phyloP scores from a whole-genome alignment of 2,797 vertebrate species.

The Champsocephalus esox region DNA sequence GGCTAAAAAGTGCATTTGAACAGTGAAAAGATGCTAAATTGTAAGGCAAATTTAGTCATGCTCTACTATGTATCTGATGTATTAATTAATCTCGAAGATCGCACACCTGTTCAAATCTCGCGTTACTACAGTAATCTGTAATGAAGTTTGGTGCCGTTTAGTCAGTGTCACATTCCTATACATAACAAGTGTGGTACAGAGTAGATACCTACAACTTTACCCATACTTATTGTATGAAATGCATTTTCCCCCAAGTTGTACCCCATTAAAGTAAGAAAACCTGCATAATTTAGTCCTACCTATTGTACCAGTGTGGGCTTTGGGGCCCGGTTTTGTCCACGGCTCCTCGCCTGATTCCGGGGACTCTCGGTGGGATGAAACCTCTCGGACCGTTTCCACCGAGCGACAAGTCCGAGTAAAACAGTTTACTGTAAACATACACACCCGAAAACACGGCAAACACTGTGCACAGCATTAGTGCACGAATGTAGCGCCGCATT shows the following conservation, averaged over 20 bases:
- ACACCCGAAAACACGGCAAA: conserved; percentile 89
- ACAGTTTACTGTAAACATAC: conserved; percentile 87
- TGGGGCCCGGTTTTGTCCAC: conserved; percentile 65
- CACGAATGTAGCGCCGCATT: conserved; percentile 89
- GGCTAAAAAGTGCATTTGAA: no score
- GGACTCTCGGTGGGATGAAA: conserved; percentile 61
- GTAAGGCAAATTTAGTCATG: neutral
- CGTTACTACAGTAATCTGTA: neutral
- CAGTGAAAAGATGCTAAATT: no score
- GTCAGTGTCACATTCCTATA: conserved; percentile 45
- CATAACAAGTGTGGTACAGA: conserved; percentile 1
- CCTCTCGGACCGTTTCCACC: conserved; percentile 46
- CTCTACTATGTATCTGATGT: accelerated
- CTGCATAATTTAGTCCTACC: conserved; percentile 46
- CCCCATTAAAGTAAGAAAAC: accelerated
- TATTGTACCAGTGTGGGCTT: conserved; percentile 63
- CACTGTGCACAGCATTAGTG: conserved; percentile 86
- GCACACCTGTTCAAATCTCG: conserved; percentile 18
- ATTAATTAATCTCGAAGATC: neutral
- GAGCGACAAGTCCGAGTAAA: conserved; percentile 71
- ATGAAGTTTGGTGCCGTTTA: neutral
- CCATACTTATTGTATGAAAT: accelerated
- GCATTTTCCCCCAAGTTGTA: accelerated
- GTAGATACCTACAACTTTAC: accelerated
- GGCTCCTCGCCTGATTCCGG: conserved; percentile 65